Conservation (phyloP, 2,888 invertebrate genomes). For the Harpalus rufipes region DNA sequence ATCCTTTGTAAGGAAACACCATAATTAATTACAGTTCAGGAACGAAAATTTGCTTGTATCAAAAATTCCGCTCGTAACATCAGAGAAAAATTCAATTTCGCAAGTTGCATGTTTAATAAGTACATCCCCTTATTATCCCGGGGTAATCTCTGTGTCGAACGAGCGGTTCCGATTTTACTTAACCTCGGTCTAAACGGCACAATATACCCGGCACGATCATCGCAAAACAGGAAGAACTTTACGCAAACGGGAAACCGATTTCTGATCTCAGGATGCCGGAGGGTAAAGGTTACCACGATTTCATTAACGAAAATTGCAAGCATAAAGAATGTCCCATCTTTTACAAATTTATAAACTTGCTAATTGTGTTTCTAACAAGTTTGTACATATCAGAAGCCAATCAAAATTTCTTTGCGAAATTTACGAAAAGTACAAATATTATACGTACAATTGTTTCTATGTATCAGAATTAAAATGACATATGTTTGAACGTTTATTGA, state of each 20-base stretch:
- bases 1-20: constrained; percentile 31
- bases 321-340: too few species aligned
- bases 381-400: too few species aligned
- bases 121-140: constrained; percentile 32
- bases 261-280: neutral
- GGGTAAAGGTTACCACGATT: neutral
- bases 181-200: constrained; percentile 43
- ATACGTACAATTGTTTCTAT: too few species aligned
- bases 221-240: constrained; percentile 43
- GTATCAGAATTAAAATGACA: too few species aligned
- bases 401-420: too few species aligned
- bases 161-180: constrained; percentile 42
- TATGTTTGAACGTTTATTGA: too few species aligned
- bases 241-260: constrained; percentile 51
- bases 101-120: constrained; percentile 40
- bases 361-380: too few species aligned
- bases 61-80: neutral
- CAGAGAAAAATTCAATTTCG: constrained; percentile 30
- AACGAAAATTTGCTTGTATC: constrained; percentile 10
- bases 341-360: too few species aligned
- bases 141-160: constrained; percentile 5
- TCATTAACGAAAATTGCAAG: neutral
- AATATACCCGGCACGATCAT: constrained; percentile 43
- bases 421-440: too few species aligned
- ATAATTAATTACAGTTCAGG: constrained; percentile 11